These are phyloP conservation scores for Oriolus oriolus DNA, from an alignment of 2,113 vertebrate species.

Conservation along the genomic window DNA sequence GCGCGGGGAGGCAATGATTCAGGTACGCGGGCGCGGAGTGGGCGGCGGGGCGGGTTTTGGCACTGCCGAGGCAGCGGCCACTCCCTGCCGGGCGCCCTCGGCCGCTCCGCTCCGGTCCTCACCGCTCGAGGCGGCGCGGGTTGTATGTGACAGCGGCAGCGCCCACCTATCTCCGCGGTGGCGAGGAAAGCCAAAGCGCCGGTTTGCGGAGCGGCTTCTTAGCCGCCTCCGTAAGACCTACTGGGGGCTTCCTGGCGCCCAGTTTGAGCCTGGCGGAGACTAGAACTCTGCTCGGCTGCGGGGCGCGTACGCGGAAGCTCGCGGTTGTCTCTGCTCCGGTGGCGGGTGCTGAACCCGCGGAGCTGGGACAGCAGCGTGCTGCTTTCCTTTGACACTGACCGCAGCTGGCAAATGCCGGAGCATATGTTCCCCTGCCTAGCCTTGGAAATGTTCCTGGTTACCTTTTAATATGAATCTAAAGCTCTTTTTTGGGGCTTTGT, in stretches of 20 bases:
- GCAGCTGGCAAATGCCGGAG: background rate
- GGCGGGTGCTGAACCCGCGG: background rate
- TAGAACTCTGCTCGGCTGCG: background rate
- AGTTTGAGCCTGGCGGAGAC: background rate
- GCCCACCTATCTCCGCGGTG: background rate
- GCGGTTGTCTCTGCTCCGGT: background rate
- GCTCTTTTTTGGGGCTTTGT: accelerated
- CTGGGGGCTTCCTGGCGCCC: too few relatives aligned
- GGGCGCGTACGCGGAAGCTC: accelerated
- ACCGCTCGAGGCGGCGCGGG: background rate
- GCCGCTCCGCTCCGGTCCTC: background rate
- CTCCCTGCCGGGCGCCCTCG: too few relatives aligned
- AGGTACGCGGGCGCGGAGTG: background rate
- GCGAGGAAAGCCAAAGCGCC: background rate
- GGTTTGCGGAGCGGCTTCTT: background rate
- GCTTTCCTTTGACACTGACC: background rate
- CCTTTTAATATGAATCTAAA: background rate
- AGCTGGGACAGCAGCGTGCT: background rate
- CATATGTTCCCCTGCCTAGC: accelerated
- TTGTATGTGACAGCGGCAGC: background rate
- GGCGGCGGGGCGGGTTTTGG: too few relatives aligned
- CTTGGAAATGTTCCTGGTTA: too few relatives aligned
- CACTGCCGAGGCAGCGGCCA: background rate
- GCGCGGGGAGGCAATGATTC: background rate
- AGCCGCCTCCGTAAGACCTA: too few relatives aligned